These are phyloP conservation scores for Pycnomerus fuliginosus DNA, from an alignment of 2,888 invertebrate genomes.

Conservation along the genomic window DNA sequence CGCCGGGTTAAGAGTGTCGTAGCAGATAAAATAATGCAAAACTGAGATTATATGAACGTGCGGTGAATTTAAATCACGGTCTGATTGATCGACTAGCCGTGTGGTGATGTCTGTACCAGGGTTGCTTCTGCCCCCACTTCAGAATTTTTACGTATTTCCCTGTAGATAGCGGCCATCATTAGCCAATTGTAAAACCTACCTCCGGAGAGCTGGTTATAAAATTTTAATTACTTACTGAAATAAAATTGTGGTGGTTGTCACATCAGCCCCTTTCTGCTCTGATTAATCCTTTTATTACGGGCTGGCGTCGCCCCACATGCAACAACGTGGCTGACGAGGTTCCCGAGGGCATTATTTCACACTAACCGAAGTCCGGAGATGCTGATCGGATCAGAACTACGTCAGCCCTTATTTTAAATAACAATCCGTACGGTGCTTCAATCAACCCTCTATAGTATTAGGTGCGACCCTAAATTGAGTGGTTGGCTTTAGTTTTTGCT, in stretches of 20 bases:
- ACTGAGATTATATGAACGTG: constrained; percentile 54
- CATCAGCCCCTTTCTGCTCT: constrained; percentile 15
- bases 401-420: constrained; percentile 25
- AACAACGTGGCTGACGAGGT: constrained; percentile 33
- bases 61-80: constrained; percentile 50
- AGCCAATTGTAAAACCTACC: too few species aligned
- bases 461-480: constrained; percentile 17
- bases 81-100: constrained; percentile 45
- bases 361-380: constrained; percentile 44
- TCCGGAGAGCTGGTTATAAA: too few species aligned
- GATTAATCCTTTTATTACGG: constrained; percentile 46
- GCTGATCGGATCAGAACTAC: constrained; percentile 45
- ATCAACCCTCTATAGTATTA: constrained; percentile 20
- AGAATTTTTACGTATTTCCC: too few species aligned
- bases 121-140: neutral
- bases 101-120: constrained; percentile 33
- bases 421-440: constrained; percentile 20
- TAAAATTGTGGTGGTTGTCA: too few species aligned
- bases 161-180: too few species aligned
- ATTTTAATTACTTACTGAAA: constrained; percentile 20
- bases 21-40: constrained; percentile 53
- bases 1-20: constrained; percentile 43
- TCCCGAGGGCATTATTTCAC: constrained; percentile 52
- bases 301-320: constrained; percentile 37
- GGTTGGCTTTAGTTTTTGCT: too few species aligned